Percentiles rank a stretch among this genome's conserved stretches.
Evolutionary conservation across 1,140 invertebrate genomes (phyloP).

Genomic region (Trissolcus basalis): DNA sequence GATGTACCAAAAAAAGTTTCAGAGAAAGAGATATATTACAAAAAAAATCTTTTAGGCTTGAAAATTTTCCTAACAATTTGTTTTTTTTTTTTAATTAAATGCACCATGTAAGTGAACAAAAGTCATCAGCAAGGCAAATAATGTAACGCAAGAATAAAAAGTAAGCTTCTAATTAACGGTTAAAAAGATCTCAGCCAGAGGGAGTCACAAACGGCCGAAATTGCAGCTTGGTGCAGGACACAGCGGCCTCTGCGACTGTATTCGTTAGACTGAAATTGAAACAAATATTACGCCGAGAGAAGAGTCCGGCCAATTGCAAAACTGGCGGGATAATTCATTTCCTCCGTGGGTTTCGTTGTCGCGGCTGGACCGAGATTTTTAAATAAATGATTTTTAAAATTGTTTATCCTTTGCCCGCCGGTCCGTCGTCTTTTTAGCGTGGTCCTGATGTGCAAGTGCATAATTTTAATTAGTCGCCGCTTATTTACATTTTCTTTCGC

Average conservation of each 20-base stretch:
- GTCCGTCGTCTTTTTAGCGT: not conserved
- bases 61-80: not conserved
- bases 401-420: slow-evolving; percentile 12
- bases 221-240: slow-evolving; percentile 8
- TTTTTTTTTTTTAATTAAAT: slow-evolving; percentile 27
- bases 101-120: slow-evolving; percentile 2
- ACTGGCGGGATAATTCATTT: slow-evolving; percentile 29
- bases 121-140: slow-evolving; percentile 24
- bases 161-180: slow-evolving; percentile 44
- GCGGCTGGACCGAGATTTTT: slow-evolving; percentile 9
- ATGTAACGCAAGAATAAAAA: slow-evolving; percentile 18
- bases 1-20: not conserved
- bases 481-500: slow-evolving; percentile 20
- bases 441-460: slow-evolving; percentile 1
- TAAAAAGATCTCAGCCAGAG: slow-evolving; percentile 33
- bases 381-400: slow-evolving; percentile 26
- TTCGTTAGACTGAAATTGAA: slow-evolving; percentile 16
- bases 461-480: slow-evolving; percentile 29
- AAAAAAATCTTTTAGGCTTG: too few species aligned
- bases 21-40: too few species aligned
- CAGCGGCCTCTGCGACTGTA: slow-evolving; percentile 8
- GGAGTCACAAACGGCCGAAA: slow-evolving; percentile 20
- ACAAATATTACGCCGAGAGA: slow-evolving; percentile 27
- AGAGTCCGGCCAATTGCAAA: slow-evolving; percentile 19
- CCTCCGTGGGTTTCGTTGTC: not conserved